Conservation (phyloP, 2,797 vertebrate genomes). For the Micropoecilia bifurca region DNA sequence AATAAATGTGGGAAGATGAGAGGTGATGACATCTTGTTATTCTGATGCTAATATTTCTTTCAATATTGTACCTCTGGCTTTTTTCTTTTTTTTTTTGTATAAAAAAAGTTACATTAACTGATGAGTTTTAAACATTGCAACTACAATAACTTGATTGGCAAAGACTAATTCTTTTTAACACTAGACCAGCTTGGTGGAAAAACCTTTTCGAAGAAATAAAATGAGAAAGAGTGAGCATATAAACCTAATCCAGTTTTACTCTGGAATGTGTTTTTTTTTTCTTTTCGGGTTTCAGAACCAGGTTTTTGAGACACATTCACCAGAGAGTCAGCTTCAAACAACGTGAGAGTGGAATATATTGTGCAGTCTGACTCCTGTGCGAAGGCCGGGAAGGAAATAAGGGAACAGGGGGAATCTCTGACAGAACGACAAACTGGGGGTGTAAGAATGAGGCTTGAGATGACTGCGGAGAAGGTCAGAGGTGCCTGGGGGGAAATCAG, state of each 20-base stretch:
- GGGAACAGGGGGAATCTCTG: conserved; percentile 58
- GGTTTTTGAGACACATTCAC: conserved; percentile 35
- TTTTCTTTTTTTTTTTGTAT: not conserved
- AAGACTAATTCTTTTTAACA: not conserved
- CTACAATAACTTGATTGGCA: not conserved
- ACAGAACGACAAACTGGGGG: conserved; percentile 66
- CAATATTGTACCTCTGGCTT: not conserved
- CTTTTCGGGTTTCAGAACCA: conserved; percentile 34
- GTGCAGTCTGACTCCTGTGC: conserved; percentile 24
- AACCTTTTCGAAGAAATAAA: conserved; percentile 44
- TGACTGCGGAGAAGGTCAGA: conserved; percentile 60
- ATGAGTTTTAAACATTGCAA: not conserved
- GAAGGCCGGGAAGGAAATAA: conserved; percentile 54
- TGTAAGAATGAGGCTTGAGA: conserved; percentile 57
- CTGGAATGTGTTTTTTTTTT: conserved; percentile 31
- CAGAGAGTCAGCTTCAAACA: conserved; percentile 35
- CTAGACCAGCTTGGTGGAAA: conserved; percentile 28
- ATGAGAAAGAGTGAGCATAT: conserved; percentile 47
- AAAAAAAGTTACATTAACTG: not conserved
- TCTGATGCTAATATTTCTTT: not conserved
- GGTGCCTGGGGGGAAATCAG: conserved; percentile 51
- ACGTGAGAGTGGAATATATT: conserved; percentile 57
- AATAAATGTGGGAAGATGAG: not conserved
- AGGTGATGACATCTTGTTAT: not conserved
- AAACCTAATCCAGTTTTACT: conserved; percentile 36